phyloP scores from a whole-genome alignment of 2,888 invertebrate genomes.

The Blastobasis adustella region DNA sequence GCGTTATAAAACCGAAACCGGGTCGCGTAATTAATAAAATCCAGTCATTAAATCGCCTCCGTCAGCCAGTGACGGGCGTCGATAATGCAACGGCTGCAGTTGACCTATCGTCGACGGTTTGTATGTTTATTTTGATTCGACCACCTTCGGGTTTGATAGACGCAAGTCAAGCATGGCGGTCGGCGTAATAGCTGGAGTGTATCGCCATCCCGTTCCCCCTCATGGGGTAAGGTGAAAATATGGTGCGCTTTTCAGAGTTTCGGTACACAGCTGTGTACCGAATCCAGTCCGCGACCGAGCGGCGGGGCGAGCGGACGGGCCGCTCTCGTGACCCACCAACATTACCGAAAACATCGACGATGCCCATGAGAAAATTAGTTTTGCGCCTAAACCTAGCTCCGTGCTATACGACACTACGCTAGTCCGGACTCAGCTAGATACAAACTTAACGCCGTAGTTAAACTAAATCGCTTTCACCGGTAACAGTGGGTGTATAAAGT shows the following conservation, averaged over 20 bases:
- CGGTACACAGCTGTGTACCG: neutral
- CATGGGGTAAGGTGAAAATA: conserved; percentile 30
- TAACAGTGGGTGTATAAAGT: conserved; percentile 40
- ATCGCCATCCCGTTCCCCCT: conserved; percentile 35
- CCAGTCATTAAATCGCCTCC: too few species aligned
- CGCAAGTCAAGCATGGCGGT: conserved; percentile 30
- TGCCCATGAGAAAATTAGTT: conserved; percentile 35
- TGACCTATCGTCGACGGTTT: conserved; percentile 32
- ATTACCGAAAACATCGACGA: conserved; percentile 31
- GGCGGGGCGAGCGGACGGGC: conserved; percentile 52
- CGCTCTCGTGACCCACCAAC: conserved; percentile 20
- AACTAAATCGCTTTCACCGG: conserved; percentile 18
- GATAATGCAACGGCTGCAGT: conserved; percentile 14
- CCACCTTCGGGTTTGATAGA: conserved; percentile 50
- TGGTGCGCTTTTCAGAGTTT: conserved; percentile 30
- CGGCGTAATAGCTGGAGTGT: conserved; percentile 18
- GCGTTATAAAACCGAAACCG: too few species aligned
- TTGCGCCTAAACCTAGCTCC: conserved; percentile 15
- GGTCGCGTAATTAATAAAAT: too few species aligned
- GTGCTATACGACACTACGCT: conserved; percentile 11
- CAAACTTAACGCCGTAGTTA: conserved; percentile 6
- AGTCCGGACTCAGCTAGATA: conserved; percentile 17
- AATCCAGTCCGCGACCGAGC: conserved; percentile 64
- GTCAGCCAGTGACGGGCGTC: too few species aligned
- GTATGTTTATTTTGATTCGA: conserved; percentile 63